These are phyloP conservation scores for Drosophila leontia DNA, from an alignment of 1,140 invertebrate species.

Conservation along the genomic window DNA sequence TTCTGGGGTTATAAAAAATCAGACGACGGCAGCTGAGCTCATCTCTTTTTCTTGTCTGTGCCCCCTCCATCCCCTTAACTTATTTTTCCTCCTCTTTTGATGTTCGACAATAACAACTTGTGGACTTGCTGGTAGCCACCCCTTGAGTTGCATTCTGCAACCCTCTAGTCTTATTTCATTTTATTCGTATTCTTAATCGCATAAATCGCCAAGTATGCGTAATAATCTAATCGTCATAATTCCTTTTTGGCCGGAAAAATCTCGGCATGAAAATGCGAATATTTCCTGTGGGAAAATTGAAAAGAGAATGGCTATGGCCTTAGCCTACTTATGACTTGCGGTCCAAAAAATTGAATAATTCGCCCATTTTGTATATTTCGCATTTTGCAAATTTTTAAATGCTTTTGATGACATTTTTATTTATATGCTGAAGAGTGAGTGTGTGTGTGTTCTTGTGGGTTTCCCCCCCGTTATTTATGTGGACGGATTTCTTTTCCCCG, in stretches of 20 bases:
- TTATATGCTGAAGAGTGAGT: constrained; percentile 14
- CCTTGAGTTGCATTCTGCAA: constrained; percentile 44
- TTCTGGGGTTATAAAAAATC: constrained; percentile 51
- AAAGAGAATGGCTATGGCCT: background rate
- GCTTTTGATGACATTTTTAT: constrained; percentile 80
- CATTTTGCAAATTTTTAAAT: constrained; percentile 77
- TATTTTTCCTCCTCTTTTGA: constrained; percentile 4
- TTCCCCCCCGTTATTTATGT: constrained; percentile 56
- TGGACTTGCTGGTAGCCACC: constrained; percentile 23
- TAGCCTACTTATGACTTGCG: constrained; percentile 60
- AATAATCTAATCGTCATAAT: constrained; percentile 81
- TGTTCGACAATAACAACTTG: constrained; percentile 65
- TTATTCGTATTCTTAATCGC: constrained; percentile 61
- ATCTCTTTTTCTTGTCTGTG: constrained; percentile 24
- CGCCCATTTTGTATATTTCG: constrained; percentile 55
- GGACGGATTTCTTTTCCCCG: constrained; percentile 43
- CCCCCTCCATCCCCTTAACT: background rate
- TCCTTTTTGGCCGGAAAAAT: constrained; percentile 57
- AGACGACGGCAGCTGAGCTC: constrained; percentile 69
- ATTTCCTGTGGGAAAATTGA: background rate
- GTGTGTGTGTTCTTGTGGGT: constrained; percentile 7
- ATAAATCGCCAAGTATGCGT: constrained; percentile 80
- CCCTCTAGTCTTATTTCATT: constrained; percentile 52
- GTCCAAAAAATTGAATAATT: constrained; percentile 67
- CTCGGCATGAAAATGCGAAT: constrained; percentile 53